A percentile compares a stretch with the other conserved stretches of the same genome.
Evolutionary conservation across 2,888 invertebrate genomes (phyloP).

Genomic region (Leucania comma): DNA sequence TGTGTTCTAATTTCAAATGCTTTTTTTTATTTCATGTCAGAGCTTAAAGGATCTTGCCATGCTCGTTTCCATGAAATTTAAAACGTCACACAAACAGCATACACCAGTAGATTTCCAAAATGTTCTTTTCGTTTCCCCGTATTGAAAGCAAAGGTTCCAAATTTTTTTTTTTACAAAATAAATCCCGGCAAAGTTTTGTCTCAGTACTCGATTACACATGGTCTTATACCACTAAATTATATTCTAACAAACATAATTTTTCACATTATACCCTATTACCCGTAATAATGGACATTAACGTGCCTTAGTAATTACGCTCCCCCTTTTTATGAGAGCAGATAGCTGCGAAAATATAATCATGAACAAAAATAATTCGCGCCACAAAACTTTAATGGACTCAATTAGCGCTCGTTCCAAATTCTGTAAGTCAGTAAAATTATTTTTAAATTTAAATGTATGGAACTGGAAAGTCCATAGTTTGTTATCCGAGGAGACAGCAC

Average conservation of each 20-base stretch:
- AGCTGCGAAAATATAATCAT: slow-evolving; percentile 69
- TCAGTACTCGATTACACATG: slow-evolving; percentile 49
- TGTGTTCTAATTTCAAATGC: slow-evolving; percentile 6
- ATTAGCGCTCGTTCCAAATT: slow-evolving; percentile 71
- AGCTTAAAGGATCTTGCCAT: slow-evolving; percentile 32
- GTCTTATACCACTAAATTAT: slow-evolving; percentile 64
- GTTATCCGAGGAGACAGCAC: slow-evolving; percentile 74
- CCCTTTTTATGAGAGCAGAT: slow-evolving; percentile 66
- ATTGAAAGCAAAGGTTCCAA: neutral
- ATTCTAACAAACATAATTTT: slow-evolving; percentile 64
- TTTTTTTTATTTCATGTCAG: slow-evolving; percentile 14
- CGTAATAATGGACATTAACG: slow-evolving; percentile 63
- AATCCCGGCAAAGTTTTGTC: slow-evolving; percentile 15
- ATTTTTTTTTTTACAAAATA: slow-evolving; percentile 34
- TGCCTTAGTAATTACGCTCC: slow-evolving; percentile 64
- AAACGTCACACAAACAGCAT: slow-evolving; percentile 35
- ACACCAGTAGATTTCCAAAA: slow-evolving; percentile 30
- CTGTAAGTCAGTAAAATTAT: slow-evolving; percentile 72
- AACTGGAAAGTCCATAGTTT: slow-evolving; percentile 75
- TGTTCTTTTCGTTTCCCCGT: slow-evolving; percentile 3
- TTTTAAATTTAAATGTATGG: slow-evolving; percentile 76
- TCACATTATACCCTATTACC: slow-evolving; percentile 63
- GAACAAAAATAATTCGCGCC: slow-evolving; percentile 69
- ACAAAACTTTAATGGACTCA: slow-evolving; percentile 77
- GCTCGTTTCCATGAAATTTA: slow-evolving; percentile 21